Evolutionary conservation across 2,113 vertebrate genomes (phyloP), one percentile per base, ranked within the genome.

Genomic region (Arvicanthis niloticus): DNA sequence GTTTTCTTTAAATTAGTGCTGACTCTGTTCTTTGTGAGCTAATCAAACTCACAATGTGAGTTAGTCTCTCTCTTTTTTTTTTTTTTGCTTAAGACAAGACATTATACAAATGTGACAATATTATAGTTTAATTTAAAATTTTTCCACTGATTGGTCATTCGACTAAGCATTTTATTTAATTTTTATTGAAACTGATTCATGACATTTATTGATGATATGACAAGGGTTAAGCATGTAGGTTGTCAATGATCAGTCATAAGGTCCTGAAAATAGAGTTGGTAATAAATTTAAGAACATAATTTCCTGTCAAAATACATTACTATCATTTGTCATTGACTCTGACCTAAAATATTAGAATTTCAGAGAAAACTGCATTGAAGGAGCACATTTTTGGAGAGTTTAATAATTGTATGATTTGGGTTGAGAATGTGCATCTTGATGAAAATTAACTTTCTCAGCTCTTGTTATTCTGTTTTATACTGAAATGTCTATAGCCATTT

Each of bases 1-100:
- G 34, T 91, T 97, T 97, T 95, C 92, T 91, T 97, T 89, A 97
- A 96, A 97, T 97, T 67, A 93, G 68, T 92, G 56, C 70, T 95
- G 91, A 95, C 92, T 97, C 92, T 97, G 51, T 81, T 97, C 67
- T 96, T 91, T 95, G 88, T 81, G 87, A 96, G 81, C 87, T 73
- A 95, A 97, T 97, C 73, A 93, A 82, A 82, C 70, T 95, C 84
- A 77, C 88, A 73, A 65, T 60, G 5, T 91, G 88, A 82, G 56
- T 95, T 94, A n/a, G 42, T 77, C 96, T 42, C 40, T 26, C 90
- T 94, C 80, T 84, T 48, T 91, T 94, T 98, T 26, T 91, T 94
- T 82, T 84, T 48, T 91, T 94, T 98, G 70, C 42, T 88, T 92
- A 96, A 94, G 58, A 97, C 53, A 17, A 92, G 58, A 75, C 53